These are phyloP conservation scores for Callipepla squamata DNA, from an alignment of 2,113 vertebrate genomes.

Conservation along the genomic window DNA sequence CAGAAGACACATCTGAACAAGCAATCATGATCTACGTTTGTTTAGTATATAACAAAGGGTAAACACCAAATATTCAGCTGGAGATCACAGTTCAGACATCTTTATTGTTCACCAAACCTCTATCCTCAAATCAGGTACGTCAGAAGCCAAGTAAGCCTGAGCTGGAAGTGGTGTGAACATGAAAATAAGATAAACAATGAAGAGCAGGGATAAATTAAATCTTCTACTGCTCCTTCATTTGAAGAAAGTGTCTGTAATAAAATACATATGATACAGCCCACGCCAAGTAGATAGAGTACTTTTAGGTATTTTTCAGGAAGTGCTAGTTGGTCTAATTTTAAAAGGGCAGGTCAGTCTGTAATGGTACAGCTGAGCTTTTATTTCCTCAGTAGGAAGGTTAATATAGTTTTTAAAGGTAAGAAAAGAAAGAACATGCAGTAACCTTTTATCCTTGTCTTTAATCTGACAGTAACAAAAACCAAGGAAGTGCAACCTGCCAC, in stretches of 20 bases:
- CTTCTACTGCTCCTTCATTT: neutral
- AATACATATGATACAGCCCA: neutral
- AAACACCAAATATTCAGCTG: neutral
- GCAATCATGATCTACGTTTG: neutral
- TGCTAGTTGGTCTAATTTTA: conserved; percentile 27
- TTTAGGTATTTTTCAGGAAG: conserved; percentile 10
- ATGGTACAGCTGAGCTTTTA: conserved; percentile 43
- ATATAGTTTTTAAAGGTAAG: conserved; percentile 43
- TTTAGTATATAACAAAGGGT: neutral
- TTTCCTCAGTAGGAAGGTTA: conserved; percentile 39
- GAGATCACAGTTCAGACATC: neutral
- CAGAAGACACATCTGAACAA: neutral
- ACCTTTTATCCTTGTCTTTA: conserved; percentile 69
- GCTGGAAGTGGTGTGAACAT: neutral
- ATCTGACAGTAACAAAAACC: conserved; percentile 35
- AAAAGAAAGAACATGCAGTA: conserved; percentile 51
- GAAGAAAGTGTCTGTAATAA: neutral
- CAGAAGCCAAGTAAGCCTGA: neutral
- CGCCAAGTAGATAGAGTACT: neutral
- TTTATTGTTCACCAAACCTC: neutral
- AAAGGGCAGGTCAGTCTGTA: conserved; percentile 48
- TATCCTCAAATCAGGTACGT: neutral
- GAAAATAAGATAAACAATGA: neutral
- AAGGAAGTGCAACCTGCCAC: conserved; percentile 2
- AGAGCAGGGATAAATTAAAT: neutral